Conservation (phyloP, 2,888 invertebrate species). For the Eupithecia insigniata region DNA sequence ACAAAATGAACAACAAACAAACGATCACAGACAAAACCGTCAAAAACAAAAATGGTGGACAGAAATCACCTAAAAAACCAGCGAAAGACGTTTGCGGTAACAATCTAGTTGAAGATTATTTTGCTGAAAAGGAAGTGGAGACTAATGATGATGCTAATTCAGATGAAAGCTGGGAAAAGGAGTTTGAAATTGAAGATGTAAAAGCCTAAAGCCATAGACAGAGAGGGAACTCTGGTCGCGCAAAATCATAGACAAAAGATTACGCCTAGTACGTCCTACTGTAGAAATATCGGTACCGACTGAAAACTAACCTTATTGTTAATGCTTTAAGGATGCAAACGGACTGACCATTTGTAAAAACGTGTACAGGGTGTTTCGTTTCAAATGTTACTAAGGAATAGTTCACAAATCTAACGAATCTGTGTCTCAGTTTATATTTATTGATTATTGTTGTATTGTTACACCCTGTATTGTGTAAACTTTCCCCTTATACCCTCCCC, state of each 20-base stretch:
- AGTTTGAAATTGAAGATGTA: constrained; percentile 82
- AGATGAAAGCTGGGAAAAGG: constrained; percentile 86
- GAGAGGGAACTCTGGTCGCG: constrained; percentile 25
- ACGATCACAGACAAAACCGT: constrained; percentile 30
- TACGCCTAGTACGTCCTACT: constrained; percentile 11
- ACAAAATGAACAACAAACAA: constrained; percentile 61
- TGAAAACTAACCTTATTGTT: constrained; percentile 11
- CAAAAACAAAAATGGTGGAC: constrained; percentile 58
- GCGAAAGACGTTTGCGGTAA: constrained; percentile 79
- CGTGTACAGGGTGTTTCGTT: constrained; percentile 27
- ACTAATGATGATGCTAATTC: constrained; percentile 81
- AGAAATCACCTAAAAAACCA: constrained; percentile 62
- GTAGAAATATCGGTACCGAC: constrained; percentile 9
- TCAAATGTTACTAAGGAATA: background rate
- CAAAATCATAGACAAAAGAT: constrained; percentile 25
- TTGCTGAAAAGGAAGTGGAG: constrained; percentile 75
- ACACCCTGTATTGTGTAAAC: constrained; percentile 35
- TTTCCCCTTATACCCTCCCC: constrained; percentile 38
- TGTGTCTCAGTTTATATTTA: background rate
- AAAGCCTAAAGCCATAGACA: constrained; percentile 63
- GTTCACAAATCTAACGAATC: background rate
- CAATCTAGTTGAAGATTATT: constrained; percentile 82
- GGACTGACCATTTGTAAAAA: constrained; percentile 19
- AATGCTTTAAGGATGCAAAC: constrained; percentile 2
- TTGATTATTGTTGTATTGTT: constrained; percentile 3